Conservation (phyloP, 2,113 vertebrate genomes). For the Lophochroa leadbeateri region DNA sequence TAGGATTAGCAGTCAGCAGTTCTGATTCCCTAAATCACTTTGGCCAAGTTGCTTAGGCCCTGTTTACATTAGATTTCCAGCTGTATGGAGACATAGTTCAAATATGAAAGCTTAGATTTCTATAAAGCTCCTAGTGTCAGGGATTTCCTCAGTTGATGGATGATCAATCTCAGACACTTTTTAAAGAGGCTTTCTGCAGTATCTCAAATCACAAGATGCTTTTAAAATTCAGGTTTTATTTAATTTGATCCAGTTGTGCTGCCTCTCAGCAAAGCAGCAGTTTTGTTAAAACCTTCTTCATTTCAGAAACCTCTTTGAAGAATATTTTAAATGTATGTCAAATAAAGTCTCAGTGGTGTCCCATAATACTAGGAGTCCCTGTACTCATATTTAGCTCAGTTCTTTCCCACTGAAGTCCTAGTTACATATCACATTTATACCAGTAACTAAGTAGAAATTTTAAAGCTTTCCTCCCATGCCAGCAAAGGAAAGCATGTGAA, state of each 20-base stretch:
- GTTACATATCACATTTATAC: not conserved
- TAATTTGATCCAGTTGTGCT: conserved; percentile 23
- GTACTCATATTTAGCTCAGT: not conserved
- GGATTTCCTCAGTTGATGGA: conserved; percentile 29
- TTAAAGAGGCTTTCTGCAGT: conserved; percentile 11
- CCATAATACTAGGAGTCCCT: not conserved
- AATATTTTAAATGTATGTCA: not conserved
- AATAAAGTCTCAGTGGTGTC: not conserved
- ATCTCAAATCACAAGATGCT: conserved; percentile 26
- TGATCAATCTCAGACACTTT: conserved; percentile 5
- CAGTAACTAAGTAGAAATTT: not conserved
- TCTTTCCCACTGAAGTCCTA: not conserved
- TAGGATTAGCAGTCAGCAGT: conserved; percentile 20
- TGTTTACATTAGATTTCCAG: conserved; percentile 42
- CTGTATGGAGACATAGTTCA: not conserved
- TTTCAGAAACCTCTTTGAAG: not conserved
- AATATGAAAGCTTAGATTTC: conserved; percentile 7
- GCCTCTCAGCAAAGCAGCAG: not conserved
- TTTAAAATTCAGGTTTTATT: conserved; percentile 36
- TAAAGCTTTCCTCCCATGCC: not conserved
- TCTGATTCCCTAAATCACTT: conserved; percentile 18
- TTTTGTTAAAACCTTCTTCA: not conserved
- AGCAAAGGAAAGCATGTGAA: not conserved
- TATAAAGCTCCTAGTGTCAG: conserved; percentile 8
- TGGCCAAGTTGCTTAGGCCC: not conserved